These are phyloP conservation scores for Dysmachus trigonus DNA, from an alignment of 2,888 invertebrate genomes.

Conservation along the genomic window DNA sequence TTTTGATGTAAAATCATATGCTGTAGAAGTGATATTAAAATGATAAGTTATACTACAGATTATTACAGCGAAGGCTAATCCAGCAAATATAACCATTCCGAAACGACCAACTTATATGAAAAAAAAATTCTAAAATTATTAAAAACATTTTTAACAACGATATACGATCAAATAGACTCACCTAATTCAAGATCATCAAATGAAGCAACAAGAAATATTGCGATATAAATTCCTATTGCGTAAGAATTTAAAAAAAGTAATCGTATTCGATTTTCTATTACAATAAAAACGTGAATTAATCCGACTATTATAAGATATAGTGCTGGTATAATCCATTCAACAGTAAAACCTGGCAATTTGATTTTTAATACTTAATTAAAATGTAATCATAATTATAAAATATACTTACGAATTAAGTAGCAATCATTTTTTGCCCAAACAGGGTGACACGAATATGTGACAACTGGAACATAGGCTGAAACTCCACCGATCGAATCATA, in stretches of 20 bases:
- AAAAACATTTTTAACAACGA: no score
- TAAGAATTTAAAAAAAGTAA: neutral
- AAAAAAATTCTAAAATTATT: no score
- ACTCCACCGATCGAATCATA: neutral
- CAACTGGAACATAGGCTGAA: constrained; percentile 26
- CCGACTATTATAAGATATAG: neutral
- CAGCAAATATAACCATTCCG: neutral
- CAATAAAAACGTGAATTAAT: neutral
- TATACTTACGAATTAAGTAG: constrained; percentile 31
- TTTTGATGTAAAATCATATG: neutral
- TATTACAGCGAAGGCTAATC: neutral
- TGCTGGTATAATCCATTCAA: neutral
- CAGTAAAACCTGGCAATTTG: neutral
- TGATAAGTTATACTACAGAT: neutral
- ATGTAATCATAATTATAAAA: neutral
- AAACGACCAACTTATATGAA: neutral
- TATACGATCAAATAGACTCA: neutral
- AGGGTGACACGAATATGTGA: constrained; percentile 38
- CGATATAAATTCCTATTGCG: neutral
- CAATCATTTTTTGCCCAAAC: constrained; percentile 22
- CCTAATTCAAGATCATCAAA: neutral
- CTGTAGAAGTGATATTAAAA: neutral
- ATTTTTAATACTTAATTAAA: neutral
- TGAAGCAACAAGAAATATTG: neutral
- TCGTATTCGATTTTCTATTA: neutral